Percentiles rank a stretch among this genome's conserved stretches.
These are phyloP conservation scores for Drosophila biarmipes DNA, from an alignment of 1,140 invertebrate genomes.

Conservation along the genomic window DNA sequence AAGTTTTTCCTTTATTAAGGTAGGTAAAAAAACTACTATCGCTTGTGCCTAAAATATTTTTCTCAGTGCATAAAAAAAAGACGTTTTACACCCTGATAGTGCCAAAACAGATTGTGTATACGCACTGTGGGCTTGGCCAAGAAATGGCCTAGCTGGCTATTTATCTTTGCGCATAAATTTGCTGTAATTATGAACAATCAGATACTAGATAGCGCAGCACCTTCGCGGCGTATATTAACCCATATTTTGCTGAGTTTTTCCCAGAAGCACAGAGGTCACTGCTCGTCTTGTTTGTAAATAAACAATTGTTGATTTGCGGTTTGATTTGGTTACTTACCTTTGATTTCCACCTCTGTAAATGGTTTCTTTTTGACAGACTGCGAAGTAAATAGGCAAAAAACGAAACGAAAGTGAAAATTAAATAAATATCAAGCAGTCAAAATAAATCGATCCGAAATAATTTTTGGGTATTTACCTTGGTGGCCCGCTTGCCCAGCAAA, in stretches of 20 bases:
- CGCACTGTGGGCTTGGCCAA: constrained; percentile 19
- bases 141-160: constrained; percentile 6
- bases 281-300: constrained; percentile 35
- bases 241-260: constrained; percentile 22
- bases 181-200: constrained; percentile 16
- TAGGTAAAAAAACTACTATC: too few species aligned
- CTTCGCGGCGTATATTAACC: constrained; percentile 17
- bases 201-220: constrained; percentile 3
- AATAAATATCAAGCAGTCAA: constrained; percentile 23
- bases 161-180: constrained; percentile 29
- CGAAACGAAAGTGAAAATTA: constrained; percentile 41
- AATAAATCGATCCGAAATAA: constrained; percentile 16
- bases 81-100: background rate
- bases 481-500: constrained; percentile 80
- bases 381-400: constrained; percentile 36
- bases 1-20: too few species aligned
- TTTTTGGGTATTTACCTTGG: constrained; percentile 67
- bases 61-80: background rate
- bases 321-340: constrained; percentile 63
- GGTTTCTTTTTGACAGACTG: constrained; percentile 84
- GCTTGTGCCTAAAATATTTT: background rate
- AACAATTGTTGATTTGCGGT: constrained; percentile 39
- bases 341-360: constrained; percentile 81
- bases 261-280: constrained; percentile 31
- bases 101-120: constrained; percentile 43